Conservation (phyloP, 2,797 vertebrate species). For the Austrolebias charrua region DNA sequence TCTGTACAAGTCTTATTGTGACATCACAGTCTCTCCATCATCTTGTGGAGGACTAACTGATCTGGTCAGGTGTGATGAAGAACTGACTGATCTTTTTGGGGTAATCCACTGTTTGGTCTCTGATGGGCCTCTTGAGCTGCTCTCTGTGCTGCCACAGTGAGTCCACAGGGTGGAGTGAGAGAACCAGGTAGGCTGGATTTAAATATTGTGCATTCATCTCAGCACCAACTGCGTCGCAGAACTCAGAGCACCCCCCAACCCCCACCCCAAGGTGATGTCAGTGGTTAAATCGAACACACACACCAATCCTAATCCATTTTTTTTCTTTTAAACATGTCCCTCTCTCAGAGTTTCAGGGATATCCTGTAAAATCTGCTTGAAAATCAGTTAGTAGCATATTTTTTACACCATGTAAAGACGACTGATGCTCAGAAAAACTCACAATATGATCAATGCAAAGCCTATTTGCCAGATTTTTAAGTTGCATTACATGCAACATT, state of each 20-base stretch:
- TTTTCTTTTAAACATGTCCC: conserved; percentile 21
- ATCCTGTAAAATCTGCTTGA: conserved; percentile 52
- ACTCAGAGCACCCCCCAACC: conserved; percentile 54
- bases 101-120: no score
- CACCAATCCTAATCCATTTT: conserved; percentile 44
- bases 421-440: neutral
- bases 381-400: neutral
- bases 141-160: conserved; percentile 60
- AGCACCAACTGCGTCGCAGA: conserved; percentile 80
- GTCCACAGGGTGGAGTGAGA: conserved; percentile 78
- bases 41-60: no score
- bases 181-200: conserved; percentile 75
- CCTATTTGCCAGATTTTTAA: neutral
- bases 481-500: no score
- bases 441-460: neutral
- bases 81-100: no score
- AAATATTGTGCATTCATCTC: conserved; percentile 86
- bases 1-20: no score
- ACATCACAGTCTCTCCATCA: no score
- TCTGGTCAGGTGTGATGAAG: no score
- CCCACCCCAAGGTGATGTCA: conserved; percentile 71
- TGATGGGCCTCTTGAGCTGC: neutral
- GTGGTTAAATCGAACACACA: conserved; percentile 59
- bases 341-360: conserved; percentile 37
- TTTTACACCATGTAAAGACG: neutral